Evolutionary conservation across 1,140 invertebrate species (phyloP).

Genomic region (Phymorhynchus buccinoides): DNA sequence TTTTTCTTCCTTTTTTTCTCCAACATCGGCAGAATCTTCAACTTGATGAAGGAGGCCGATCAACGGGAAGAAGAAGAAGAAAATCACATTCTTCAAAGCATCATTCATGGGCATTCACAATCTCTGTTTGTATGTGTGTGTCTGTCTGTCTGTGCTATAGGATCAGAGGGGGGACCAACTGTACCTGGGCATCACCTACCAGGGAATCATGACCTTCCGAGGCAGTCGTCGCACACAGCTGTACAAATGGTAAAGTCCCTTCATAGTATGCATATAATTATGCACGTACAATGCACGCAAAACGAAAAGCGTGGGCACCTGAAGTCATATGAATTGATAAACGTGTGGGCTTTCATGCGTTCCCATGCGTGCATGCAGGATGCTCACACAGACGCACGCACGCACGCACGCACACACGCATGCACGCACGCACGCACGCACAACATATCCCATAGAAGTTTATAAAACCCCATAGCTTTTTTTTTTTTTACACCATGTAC

Average conservation of each 20-base stretch:
- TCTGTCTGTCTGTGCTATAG: constrained; percentile 75
- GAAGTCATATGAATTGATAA: no score
- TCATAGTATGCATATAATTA: no score
- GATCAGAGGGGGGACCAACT: constrained; percentile 91
- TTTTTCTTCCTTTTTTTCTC: no score
- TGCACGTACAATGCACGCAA: no score
- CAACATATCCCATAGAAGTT: no score
- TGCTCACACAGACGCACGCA: not conserved
- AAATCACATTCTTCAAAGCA: not conserved
- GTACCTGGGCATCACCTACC: constrained; percentile 95
- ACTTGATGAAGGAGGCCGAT: no score
- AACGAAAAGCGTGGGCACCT: no score
- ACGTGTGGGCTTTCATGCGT: no score
- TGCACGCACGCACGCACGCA: constrained; percentile 28
- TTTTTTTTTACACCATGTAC: no score
- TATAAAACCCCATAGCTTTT: no score
- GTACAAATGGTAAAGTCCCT: constrained; percentile 86
- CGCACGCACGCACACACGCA: constrained; percentile 21
- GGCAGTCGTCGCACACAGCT: constrained; percentile 92
- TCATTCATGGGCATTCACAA: not conserved
- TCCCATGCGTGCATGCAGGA: no score
- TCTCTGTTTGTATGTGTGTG: not conserved
- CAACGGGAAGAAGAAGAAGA: not conserved
- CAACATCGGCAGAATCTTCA: no score
- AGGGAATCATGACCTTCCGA: constrained; percentile 95